Conservation (phyloP, 2,797 vertebrate species). For the Lacerta bilineata region DNA sequence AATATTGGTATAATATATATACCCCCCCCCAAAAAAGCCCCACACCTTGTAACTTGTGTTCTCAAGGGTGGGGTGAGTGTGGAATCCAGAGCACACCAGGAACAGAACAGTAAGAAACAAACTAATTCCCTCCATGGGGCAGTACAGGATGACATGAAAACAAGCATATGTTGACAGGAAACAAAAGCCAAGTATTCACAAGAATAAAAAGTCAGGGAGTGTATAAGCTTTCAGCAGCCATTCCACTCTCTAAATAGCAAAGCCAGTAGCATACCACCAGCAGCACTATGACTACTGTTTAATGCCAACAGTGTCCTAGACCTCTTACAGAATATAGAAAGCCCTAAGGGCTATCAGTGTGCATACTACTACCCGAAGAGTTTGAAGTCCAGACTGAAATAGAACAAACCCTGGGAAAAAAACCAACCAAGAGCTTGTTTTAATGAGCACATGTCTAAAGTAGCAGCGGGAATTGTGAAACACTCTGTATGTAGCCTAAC, state of each 20-base stretch:
- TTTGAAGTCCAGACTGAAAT: conserved; percentile 58
- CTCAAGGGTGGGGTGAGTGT: conserved; percentile 14
- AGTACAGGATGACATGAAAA: conserved; percentile 33
- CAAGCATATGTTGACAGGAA: conserved; percentile 44
- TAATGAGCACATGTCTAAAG: conserved; percentile 69
- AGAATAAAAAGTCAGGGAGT: conserved; percentile 45
- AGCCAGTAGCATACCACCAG: conserved; percentile 30
- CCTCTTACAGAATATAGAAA: conserved; percentile 21
- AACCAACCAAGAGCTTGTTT: background rate
- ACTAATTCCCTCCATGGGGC: conserved; percentile 37
- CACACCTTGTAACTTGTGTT: background rate
- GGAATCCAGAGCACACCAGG: conserved; percentile 33
- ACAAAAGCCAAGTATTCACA: conserved; percentile 56
- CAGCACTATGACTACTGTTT: conserved; percentile 1
- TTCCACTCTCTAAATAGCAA: conserved; percentile 54
- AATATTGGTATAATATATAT: background rate
- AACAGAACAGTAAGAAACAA: conserved; percentile 51
- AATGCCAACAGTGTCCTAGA: conserved; percentile 32
- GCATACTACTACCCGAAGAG: conserved; percentile 26
- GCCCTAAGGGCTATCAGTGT: conserved; percentile 4
- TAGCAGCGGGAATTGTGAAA: conserved; percentile 71
- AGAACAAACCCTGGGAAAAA: conserved; percentile 56
- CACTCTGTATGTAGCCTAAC: conserved; percentile 58
- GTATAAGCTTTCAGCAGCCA: conserved; percentile 55
- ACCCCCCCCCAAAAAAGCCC: too few relatives aligned